Conservation (phyloP, 2,113 vertebrate species). For the Cathartes aura region DNA sequence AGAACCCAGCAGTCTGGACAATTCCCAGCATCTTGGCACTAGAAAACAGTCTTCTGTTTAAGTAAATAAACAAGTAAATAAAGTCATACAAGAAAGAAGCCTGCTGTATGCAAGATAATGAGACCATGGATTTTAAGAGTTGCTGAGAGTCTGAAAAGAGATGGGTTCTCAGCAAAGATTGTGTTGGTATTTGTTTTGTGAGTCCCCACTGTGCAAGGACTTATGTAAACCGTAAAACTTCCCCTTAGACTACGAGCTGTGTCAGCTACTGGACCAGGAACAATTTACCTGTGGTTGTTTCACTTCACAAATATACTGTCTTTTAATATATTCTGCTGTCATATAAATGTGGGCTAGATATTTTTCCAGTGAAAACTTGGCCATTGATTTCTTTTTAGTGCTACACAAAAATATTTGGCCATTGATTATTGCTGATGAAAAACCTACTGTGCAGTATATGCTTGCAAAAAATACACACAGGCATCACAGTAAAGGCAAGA, state of each 20-base stretch:
- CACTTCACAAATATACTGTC: not conserved
- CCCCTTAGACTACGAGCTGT: not conserved
- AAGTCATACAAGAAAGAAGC: not conserved
- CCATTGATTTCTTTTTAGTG: slow-evolving; percentile 37
- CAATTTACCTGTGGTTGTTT: not conserved
- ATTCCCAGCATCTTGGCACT: not conserved
- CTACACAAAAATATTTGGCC: slow-evolving; percentile 14
- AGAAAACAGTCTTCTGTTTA: not conserved
- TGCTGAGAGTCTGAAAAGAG: not conserved
- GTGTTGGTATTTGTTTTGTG: not conserved
- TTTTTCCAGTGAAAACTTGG: not conserved
- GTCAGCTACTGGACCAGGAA: not conserved
- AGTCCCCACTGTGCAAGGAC: not conserved
- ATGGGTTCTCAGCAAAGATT: not conserved
- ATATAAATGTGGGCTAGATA: not conserved
- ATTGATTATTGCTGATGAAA: slow-evolving; percentile 15
- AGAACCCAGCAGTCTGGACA: not conserved
- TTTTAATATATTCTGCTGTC: slow-evolving; percentile 5
- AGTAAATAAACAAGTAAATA: not conserved
- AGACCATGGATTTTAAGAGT: not conserved
- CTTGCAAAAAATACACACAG: not conserved
- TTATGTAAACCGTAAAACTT: not conserved
- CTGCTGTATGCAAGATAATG: not conserved
- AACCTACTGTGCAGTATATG: not conserved
- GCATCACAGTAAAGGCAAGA: not conserved